These are phyloP conservation scores for Lepidurus arcticus DNA, from an alignment of 1,140 invertebrate species.

Conservation along the genomic window DNA sequence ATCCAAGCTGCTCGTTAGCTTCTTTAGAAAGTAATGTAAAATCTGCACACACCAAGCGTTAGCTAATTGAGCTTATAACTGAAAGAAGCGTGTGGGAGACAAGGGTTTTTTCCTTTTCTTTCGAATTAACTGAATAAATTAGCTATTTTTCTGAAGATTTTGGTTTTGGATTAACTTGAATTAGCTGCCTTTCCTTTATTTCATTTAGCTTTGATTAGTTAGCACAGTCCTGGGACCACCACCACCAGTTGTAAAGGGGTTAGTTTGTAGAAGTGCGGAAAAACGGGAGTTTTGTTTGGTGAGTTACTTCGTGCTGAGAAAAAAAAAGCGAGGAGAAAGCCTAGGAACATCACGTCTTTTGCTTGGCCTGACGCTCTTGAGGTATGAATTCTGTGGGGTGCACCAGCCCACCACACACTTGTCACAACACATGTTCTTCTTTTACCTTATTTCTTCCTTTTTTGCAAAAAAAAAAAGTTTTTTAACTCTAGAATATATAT, in stretches of 20 bases:
- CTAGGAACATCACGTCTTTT: conserved; percentile 18
- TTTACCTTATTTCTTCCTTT: neutral
- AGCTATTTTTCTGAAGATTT: neutral
- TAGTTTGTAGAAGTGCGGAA: neutral
- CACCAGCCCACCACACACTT: neutral
- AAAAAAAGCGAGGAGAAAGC: conserved; percentile 1
- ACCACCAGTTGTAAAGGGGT: neutral
- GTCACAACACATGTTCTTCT: neutral
- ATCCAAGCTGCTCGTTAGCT: too few species aligned
- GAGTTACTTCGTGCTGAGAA: neutral
- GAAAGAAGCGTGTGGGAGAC: too few species aligned
- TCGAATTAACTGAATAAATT: neutral
- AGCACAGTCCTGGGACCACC: neutral
- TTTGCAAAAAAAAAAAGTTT: neutral
- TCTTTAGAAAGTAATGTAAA: too few species aligned
- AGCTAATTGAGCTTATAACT: too few species aligned
- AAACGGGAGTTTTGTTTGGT: neutral
- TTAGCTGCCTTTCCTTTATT: neutral
- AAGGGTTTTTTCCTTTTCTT: neutral
- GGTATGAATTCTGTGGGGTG: conserved; percentile 18
- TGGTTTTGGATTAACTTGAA: neutral
- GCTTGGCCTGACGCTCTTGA: conserved; percentile 14
- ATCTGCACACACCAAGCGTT: too few species aligned
- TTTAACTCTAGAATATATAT: conserved; percentile 15
- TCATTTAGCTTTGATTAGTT: neutral